Conservation (phyloP, 2,113 vertebrate genomes). For the Podarcis raffonei region DNA sequence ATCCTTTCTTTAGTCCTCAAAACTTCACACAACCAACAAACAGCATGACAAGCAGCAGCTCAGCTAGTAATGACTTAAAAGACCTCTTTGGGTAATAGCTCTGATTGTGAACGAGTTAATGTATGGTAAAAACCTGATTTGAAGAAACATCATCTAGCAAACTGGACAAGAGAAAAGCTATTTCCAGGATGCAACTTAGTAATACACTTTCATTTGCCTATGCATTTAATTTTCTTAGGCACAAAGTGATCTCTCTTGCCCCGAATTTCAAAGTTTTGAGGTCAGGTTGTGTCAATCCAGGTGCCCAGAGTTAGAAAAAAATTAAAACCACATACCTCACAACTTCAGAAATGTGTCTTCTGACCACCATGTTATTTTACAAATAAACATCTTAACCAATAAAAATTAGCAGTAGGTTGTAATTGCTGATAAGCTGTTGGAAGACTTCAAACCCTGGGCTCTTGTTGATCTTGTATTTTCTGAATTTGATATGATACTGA, state of each 20-base stretch:
- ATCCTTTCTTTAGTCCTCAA: constrained; percentile 96
- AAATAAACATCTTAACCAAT: constrained; percentile 21
- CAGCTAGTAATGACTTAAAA: constrained; percentile 94
- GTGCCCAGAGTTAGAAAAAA: neutral
- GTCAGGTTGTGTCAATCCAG: constrained; percentile 4
- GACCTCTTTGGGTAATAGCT: constrained; percentile 92
- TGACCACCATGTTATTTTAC: constrained; percentile 12
- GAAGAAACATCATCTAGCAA: constrained; percentile 45
- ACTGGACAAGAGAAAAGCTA: constrained; percentile 47
- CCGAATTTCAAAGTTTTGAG: constrained; percentile 22
- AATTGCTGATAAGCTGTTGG: neutral
- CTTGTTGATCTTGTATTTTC: neutral
- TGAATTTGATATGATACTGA: constrained; percentile 26
- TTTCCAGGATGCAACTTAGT: constrained; percentile 48
- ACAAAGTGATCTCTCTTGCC: constrained; percentile 15
- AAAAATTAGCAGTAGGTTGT: constrained; percentile 2
- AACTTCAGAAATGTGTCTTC: constrained; percentile 29
- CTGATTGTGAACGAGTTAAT: constrained; percentile 72
- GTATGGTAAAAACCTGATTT: constrained; percentile 55
- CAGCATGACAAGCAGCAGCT: constrained; percentile 85
- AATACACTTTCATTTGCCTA: constrained; percentile 35
- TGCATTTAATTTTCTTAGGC: constrained; percentile 37
- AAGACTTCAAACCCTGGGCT: neutral
- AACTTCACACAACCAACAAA: constrained; percentile 89
- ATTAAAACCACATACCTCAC: neutral